Evolutionary conservation across 1,140 invertebrate genomes (phyloP), one percentile per base, ranked within the genome.

Genomic region (Plectrocnemia conspersa): DNA sequence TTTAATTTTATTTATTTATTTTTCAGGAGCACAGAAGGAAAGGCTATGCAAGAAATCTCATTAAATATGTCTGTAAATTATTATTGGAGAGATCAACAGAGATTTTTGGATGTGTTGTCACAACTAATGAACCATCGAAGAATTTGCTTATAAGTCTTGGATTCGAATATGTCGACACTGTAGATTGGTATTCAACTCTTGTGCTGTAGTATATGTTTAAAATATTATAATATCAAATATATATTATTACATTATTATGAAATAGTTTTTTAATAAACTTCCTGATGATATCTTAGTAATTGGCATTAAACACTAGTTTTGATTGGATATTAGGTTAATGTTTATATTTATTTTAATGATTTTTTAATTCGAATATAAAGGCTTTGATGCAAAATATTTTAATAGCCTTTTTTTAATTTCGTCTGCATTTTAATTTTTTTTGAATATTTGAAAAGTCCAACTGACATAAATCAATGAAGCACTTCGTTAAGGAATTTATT

Each of bases 1-100:
- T 38, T 36, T 36, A 7, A 11, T 13, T 16, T 38, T 6, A 38
- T 15, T 10, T 15, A 7, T 13, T 38, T 9, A 13, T 45, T 25
- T 45, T 45, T 19, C 40, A 45, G 42, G 21, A 45, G 18, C 21
- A 45, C 16, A 24, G 21, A 13, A 22, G 23, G 15, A 23, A 45
- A 16, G 24, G 24, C 3, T 45, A 25, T 21, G 42, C 13, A 45
- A 7, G 13, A 16, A 5, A 27, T 6, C 15, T 45, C 2, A 16
- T 25, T 13, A 24, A 45, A 16, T 4, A 15, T 7, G 15, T 45
- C 22, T 27, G 21, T 16, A 45, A 45, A 27, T 2, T 5, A 11
- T n/a, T 45, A 16, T 22, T 25, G 2, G 42, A 45, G 2, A 2
- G 16, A 15, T n/a, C n/a, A 27, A 24, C 13, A n/a, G 42, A 45